Conservation (phyloP, 2,888 invertebrate species). For the Orgyia antiqua region DNA sequence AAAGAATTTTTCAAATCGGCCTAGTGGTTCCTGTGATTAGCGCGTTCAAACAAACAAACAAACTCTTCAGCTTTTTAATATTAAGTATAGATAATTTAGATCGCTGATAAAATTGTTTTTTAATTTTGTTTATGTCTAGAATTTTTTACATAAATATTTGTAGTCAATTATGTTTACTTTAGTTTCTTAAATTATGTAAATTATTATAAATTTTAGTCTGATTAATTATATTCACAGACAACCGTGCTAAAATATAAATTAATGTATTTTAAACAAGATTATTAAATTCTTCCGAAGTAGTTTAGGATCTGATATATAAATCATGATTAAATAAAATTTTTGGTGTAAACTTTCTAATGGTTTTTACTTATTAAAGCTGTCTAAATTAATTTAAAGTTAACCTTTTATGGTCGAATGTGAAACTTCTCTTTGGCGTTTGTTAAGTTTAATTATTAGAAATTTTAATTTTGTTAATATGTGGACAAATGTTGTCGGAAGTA, state of each 20-base stretch:
- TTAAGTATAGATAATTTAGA: no score
- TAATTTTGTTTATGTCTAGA: no score
- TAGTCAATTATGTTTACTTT: background rate
- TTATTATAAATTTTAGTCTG: constrained; percentile 4
- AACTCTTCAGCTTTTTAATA: no score
- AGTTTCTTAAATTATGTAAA: constrained; percentile 3
- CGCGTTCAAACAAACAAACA: no score
- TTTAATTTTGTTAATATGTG: background rate
- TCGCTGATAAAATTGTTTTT: no score
- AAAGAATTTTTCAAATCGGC: no score
- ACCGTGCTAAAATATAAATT: constrained; percentile 3
- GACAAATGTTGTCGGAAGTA: background rate
- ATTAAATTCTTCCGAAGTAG: constrained; percentile 4
- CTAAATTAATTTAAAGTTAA: background rate
- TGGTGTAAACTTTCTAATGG: constrained; percentile 1
- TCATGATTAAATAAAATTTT: background rate
- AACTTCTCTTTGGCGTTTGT: background rate
- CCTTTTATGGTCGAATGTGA: background rate
- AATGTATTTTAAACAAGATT: constrained; percentile 5
- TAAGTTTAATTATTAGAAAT: background rate
- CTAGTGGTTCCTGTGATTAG: no score
- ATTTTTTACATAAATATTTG: background rate
- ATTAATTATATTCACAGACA: constrained; percentile 4
- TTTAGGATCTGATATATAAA: background rate
- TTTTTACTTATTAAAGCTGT: background rate